A percentile compares a stretch with the other conserved stretches of the same genome.
Conservation (phyloP, 2,888 invertebrate species). For the Athalia cordata region DNA sequence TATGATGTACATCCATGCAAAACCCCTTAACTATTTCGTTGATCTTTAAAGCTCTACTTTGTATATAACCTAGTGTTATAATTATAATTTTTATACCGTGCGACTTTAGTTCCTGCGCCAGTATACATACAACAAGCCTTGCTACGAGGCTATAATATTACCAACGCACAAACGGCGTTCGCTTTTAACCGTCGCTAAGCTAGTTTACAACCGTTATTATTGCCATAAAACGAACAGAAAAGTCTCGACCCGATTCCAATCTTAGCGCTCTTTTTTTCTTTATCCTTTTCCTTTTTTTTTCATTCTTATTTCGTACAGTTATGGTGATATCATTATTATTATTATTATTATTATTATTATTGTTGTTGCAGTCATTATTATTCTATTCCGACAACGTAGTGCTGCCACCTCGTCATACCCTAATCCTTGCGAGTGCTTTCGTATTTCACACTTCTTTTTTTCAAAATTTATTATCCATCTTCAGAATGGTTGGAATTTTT, state of each 20-base stretch:
- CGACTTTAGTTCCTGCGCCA: background rate
- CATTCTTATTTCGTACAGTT: slow-evolving; percentile 7
- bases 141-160: background rate
- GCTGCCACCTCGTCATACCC: background rate
- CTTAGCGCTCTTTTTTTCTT: slow-evolving; percentile 2
- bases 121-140: background rate
- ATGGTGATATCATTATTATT: background rate
- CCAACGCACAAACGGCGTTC: slow-evolving; percentile 21
- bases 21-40: slow-evolving; percentile 38
- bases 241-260: slow-evolving; percentile 33
- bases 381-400: too few relatives aligned
- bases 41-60: slow-evolving; percentile 26
- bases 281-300: background rate
- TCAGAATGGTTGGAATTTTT: background rate
- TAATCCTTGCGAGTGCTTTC: background rate
- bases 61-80: slow-evolving; percentile 19
- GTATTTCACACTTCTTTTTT: background rate
- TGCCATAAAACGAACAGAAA: slow-evolving; percentile 35
- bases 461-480: background rate
- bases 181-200: slow-evolving; percentile 29
- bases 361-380: background rate
- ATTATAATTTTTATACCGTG: slow-evolving; percentile 33
- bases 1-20: background rate
- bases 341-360: background rate
- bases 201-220: slow-evolving; percentile 36